Conservation (phyloP, 2,113 vertebrate species). For the Hippopotamus amphibius region DNA sequence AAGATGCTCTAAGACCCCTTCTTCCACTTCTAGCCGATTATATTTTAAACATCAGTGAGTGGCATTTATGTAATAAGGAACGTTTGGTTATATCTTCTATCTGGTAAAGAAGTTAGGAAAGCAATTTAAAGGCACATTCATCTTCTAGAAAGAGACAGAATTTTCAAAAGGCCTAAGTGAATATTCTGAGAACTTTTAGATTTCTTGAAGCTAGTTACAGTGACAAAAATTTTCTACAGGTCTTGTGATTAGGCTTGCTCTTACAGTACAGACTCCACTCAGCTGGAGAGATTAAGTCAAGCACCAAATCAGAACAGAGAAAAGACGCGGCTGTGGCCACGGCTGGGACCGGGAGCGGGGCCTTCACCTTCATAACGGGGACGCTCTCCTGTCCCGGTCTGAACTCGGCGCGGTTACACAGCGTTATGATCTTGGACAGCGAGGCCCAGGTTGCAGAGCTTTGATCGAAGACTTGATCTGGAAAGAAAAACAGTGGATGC, state of each 20-base stretch:
- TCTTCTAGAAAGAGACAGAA: background rate
- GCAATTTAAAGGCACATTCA: background rate
- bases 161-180: constrained; percentile 10
- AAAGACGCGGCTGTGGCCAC: background rate
- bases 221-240: background rate
- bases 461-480: constrained; percentile 90
- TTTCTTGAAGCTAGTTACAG: background rate
- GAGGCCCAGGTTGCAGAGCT: constrained; percentile 87
- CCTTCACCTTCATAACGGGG: constrained; percentile 90
- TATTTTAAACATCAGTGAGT: constrained; percentile 16
- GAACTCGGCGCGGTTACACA: constrained; percentile 91
- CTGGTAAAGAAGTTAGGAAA: constrained; percentile 44
- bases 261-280: background rate
- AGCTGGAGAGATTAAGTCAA: constrained; percentile 17
- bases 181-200: background rate
- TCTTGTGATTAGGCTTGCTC: background rate
- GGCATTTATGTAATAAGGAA: background rate
- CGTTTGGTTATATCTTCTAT: background rate
- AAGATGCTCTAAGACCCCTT: background rate
- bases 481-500: constrained; percentile 4
- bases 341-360: background rate
- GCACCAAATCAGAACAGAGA: background rate
- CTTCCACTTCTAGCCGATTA: background rate
- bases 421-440: constrained; percentile 87
- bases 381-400: constrained; percentile 87